Evolutionary conservation across 35 echinoderm and acorn worm genomes (phyloP).

Genomic region (Stichopus chloronotus): DNA sequence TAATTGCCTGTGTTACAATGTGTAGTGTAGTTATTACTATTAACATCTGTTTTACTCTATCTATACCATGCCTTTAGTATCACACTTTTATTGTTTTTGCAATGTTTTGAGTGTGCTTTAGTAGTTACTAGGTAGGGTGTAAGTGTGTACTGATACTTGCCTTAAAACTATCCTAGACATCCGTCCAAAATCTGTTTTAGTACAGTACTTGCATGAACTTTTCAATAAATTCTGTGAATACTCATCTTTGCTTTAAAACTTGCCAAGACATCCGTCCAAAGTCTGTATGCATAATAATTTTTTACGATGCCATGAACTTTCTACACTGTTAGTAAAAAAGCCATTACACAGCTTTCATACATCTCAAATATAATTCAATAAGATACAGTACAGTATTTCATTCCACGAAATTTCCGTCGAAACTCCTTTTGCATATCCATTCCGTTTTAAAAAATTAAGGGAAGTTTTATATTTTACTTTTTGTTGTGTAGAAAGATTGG

Average conservation of each 20-base stretch:
- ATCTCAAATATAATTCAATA: background rate
- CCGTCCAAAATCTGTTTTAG: background rate
- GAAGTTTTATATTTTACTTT: background rate
- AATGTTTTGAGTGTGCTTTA: no score
- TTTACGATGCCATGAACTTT: background rate
- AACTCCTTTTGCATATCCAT: background rate
- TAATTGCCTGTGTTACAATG: background rate
- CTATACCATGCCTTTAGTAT: slow-evolving; percentile 5
- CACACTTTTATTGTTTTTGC: background rate
- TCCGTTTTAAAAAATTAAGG: background rate
- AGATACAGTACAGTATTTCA: no score
- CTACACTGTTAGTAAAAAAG: background rate
- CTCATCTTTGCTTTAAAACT: slow-evolving; percentile 7
- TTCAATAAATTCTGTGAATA: background rate
- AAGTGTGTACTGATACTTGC: background rate
- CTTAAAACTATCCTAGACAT: background rate
- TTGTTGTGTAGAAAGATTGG: background rate
- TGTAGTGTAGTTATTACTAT: background rate
- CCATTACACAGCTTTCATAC: background rate
- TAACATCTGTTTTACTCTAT: slow-evolving; percentile 3
- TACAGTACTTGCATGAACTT: background rate
- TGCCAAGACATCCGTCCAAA: background rate
- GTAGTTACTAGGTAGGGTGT: background rate
- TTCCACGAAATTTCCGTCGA: background rate
- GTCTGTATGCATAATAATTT: background rate